phyloP scores from a whole-genome alignment of 2,797 vertebrate species.

The Brachyrhaphis roseni region DNA sequence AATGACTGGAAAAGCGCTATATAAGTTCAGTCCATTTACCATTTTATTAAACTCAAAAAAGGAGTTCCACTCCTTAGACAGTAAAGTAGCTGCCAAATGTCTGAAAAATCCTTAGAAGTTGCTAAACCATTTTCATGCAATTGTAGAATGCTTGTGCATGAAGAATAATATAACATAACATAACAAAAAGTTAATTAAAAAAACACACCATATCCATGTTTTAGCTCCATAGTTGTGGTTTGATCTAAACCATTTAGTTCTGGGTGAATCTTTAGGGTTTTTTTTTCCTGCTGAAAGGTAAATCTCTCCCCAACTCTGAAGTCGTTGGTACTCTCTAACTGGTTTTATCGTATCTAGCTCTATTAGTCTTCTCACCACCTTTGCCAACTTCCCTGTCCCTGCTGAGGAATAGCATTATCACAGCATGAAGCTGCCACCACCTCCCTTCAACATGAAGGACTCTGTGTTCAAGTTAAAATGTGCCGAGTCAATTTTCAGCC shows the following conservation, averaged over 20 bases:
- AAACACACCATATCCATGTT: neutral
- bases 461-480: neutral
- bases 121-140: neutral
- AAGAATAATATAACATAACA: neutral
- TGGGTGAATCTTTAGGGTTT: neutral
- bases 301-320: neutral
- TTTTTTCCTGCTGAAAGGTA: neutral
- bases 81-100: neutral
- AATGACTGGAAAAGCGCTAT: no score
- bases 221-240: neutral
- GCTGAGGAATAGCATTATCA: neutral
- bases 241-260: neutral
- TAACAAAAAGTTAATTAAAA: neutral
- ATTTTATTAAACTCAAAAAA: neutral
- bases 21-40: no score
- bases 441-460: neutral
- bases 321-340: neutral
- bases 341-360: neutral
- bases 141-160: neutral
- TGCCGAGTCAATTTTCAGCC: neutral
- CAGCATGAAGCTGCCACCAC: neutral
- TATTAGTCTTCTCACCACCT: neutral
- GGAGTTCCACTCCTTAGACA: neutral
- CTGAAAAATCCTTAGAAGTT: neutral
- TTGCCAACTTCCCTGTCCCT: neutral